Evolutionary conservation across 2,888 invertebrate genomes (phyloP).

Genomic region (Sphinx pinastri): DNA sequence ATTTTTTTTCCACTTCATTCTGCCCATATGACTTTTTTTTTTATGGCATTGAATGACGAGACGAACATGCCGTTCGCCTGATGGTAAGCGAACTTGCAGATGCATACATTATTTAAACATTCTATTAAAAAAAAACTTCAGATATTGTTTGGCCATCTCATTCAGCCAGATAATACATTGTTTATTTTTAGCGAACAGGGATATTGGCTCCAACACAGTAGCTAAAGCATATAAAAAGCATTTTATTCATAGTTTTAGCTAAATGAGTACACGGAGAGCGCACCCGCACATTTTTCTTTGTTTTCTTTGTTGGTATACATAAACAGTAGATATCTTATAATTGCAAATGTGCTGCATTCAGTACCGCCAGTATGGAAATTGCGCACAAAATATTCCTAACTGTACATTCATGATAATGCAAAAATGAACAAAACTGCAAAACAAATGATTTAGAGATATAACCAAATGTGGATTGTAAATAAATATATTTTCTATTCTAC

Average conservation of each 20-base stretch:
- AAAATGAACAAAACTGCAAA: not conserved
- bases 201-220: not conserved
- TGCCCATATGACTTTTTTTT: no score
- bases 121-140: not conserved
- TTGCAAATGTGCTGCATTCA: slow-evolving; percentile 12
- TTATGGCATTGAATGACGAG: no score
- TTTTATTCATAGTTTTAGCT: not conserved
- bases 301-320: not conserved
- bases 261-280: not conserved
- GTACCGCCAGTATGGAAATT: slow-evolving; percentile 18
- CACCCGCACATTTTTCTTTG: not conserved
- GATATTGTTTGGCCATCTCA: not conserved
- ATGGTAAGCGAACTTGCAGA: no score
- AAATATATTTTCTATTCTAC: not conserved
- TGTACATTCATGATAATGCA: not conserved
- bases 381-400: not conserved
- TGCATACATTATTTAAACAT: no score
- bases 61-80: no score
- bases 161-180: not conserved
- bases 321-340: slow-evolving; percentile 14
- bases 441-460: not conserved
- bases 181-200: not conserved
- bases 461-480: not conserved
- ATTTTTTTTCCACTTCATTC: not conserved
- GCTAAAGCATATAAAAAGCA: not conserved